Evolutionary conservation across 2,113 vertebrate genomes (phyloP).

Genomic region (Glareola pratincola): DNA sequence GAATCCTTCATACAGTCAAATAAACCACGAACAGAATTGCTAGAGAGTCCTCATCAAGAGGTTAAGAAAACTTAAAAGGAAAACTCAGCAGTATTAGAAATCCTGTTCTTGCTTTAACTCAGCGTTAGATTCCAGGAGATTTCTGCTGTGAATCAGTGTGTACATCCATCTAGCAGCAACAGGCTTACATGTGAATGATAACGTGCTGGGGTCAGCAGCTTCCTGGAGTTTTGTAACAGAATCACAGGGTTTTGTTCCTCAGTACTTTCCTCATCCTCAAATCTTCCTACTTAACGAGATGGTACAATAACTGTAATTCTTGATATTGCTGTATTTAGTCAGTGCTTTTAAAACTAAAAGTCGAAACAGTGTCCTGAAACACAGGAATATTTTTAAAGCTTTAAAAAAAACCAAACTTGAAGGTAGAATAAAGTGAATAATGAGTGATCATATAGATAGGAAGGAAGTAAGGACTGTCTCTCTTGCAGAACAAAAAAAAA

Average conservation of each 20-base stretch:
- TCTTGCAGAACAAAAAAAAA: background rate
- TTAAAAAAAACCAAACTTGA: background rate
- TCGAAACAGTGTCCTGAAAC: background rate
- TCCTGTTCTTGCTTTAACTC: background rate
- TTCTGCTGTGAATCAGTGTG: background rate
- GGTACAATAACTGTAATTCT: background rate
- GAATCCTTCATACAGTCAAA: background rate
- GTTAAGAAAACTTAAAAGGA: background rate
- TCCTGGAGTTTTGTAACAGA: background rate
- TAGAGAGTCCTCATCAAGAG: background rate
- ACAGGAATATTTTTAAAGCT: background rate
- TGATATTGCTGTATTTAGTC: background rate
- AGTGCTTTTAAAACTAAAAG: background rate
- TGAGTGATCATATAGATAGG: background rate
- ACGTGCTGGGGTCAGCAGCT: background rate
- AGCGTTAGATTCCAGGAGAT: background rate
- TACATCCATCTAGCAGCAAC: background rate
- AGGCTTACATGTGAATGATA: background rate
- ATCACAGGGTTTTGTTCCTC: background rate
- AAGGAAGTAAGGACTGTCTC: background rate
- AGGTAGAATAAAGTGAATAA: background rate
- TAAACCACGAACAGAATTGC: background rate
- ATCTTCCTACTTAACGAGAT: background rate
- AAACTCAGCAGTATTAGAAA: background rate
- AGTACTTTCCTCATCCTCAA: background rate